These are phyloP conservation scores for Drosophila virilis DNA, from an alignment of 1,140 invertebrate genomes.

Conservation along the genomic window DNA sequence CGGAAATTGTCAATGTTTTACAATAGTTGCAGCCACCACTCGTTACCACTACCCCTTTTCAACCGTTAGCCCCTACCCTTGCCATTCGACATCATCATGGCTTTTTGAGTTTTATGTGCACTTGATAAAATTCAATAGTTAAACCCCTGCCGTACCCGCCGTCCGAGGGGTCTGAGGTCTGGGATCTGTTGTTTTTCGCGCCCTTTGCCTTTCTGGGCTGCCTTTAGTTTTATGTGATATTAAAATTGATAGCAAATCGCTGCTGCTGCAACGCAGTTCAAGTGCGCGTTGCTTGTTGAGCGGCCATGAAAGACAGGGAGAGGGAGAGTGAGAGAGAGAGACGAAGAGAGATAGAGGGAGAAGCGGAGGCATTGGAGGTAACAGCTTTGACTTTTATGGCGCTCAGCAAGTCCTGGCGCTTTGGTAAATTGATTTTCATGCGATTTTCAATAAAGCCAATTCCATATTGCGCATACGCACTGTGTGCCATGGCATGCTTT, in stretches of 20 bases:
- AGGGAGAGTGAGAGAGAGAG: no score
- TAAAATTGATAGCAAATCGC: constrained; percentile 82
- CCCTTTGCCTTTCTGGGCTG: constrained; percentile 63
- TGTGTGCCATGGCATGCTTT: constrained; percentile 41
- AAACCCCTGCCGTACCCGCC: constrained; percentile 23
- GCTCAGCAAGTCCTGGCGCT: constrained; percentile 47
- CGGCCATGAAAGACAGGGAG: no score
- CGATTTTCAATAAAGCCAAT: constrained; percentile 79
- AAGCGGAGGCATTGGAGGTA: neutral
- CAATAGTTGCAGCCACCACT: constrained; percentile 67
- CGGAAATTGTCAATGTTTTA: constrained; percentile 83
- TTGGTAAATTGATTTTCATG: constrained; percentile 77
- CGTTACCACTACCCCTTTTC: constrained; percentile 22
- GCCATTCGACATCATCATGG: constrained; percentile 65
- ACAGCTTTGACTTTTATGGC: constrained; percentile 54
- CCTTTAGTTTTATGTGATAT: constrained; percentile 82
- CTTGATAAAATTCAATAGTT: constrained; percentile 82
- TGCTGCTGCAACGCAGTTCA: constrained; percentile 72
- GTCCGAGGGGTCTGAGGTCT: constrained; percentile 1
- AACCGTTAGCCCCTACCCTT: neutral
- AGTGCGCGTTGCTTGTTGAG: constrained; percentile 47
- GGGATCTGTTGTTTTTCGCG: constrained; percentile 65
- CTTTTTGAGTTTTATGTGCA: constrained; percentile 81
- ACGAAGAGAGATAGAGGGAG: neutral
- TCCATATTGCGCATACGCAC: constrained; percentile 72